Evolutionary conservation across 1,140 invertebrate genomes (phyloP).

Genomic region (Lucilia sericata): DNA sequence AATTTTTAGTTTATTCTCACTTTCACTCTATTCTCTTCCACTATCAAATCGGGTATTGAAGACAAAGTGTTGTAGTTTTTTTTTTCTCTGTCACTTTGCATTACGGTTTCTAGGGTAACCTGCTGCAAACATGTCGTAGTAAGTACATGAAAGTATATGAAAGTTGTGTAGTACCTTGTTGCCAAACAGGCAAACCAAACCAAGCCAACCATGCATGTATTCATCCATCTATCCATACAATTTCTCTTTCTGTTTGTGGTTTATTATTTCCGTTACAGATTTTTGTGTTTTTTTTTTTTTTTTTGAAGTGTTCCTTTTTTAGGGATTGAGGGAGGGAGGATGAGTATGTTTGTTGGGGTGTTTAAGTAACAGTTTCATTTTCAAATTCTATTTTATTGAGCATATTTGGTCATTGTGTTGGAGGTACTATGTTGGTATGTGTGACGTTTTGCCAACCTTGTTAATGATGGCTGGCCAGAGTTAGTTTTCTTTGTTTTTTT

Average conservation of each 20-base stretch:
- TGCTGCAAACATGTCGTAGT: too few relatives aligned
- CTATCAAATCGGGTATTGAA: background rate
- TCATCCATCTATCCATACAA: background rate
- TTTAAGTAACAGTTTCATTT: constrained; percentile 7
- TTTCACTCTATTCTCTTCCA: background rate
- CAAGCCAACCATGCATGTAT: too few relatives aligned
- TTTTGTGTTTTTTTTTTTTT: background rate
- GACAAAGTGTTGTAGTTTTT: too few relatives aligned
- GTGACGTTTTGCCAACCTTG: background rate
- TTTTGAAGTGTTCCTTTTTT: background rate
- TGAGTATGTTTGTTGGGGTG: too few relatives aligned
- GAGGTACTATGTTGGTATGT: background rate
- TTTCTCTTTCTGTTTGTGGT: background rate
- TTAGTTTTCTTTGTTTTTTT: too few relatives aligned
- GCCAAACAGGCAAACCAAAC: too few relatives aligned
- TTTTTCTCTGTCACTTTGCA: too few relatives aligned
- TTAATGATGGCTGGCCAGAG: background rate
- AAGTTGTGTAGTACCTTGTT: too few relatives aligned
- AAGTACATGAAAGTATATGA: too few relatives aligned
- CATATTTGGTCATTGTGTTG: background rate
- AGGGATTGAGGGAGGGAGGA: too few relatives aligned
- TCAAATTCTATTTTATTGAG: background rate
- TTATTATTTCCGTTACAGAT: background rate
- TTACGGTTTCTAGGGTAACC: too few relatives aligned
- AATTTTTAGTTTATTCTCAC: background rate